Conservation (phyloP, 1,140 invertebrate species). For the Batillaria attramentaria region DNA sequence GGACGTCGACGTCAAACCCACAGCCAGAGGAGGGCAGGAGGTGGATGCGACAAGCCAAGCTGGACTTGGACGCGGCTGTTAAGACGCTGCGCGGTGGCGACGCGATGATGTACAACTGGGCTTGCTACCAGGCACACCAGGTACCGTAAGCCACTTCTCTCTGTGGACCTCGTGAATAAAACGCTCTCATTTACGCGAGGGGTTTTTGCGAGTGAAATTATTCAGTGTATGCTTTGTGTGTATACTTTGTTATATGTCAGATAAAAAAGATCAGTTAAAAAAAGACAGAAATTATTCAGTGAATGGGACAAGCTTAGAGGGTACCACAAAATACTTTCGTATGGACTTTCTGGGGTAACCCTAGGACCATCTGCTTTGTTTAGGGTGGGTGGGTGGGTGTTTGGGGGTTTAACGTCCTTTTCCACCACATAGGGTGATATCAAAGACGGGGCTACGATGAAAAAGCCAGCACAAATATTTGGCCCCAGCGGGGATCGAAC, state of each 20-base stretch:
- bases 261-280: neutral
- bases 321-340: neutral
- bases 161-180: no score
- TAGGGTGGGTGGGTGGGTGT: no score
- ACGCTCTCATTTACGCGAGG: no score
- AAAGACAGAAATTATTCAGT: neutral
- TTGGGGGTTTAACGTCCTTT: no score
- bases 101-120: slow-evolving; percentile 45
- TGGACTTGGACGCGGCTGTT: slow-evolving; percentile 31
- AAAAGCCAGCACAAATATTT: no score
- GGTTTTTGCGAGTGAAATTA: no score
- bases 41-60: slow-evolving; percentile 20
- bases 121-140: slow-evolving; percentile 54
- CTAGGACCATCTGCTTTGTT: no score
- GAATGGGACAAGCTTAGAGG: neutral
- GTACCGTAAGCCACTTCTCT: slow-evolving; percentile 41
- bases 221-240: neutral
- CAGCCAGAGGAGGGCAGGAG: slow-evolving; percentile 22
- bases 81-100: neutral
- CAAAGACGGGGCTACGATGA: no score
- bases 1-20: neutral
- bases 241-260: neutral
- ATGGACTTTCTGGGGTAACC: no score
- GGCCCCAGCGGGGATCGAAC: no score
- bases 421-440: no score